Base-by-base conservation (phyloP, 1,140 invertebrate species). In the Heliothis subflexa region DNA sequence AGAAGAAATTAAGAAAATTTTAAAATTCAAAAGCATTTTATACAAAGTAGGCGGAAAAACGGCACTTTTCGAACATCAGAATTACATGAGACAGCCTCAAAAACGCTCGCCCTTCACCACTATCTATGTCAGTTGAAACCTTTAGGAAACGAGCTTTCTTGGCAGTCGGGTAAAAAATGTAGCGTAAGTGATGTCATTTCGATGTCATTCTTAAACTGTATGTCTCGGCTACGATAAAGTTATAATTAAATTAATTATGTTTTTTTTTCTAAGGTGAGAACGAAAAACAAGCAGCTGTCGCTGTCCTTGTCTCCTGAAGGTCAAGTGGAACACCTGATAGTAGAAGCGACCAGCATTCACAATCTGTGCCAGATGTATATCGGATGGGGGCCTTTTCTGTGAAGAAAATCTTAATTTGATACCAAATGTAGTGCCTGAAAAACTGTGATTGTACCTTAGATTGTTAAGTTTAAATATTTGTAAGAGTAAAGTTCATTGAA, bases 351-450 rank as follows among this genome's bases (percentile, higher is more conserved):
- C 2, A 97, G 96, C 91, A 93, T 98, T 70, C 96, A 97, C 81
- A 99, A 99, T 94, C 95, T 99, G 1, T 98, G 98, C 85, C 97
- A 97, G 93, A 99, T 99, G 99, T 99, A 98, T 89, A 96, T 98
- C 79, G 99, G 99, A 11, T 99, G 99, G 99, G 97, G 97, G 57
- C 95, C 98, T 10, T 98, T 97, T 88, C 92, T 99, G 82, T 99
- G 82, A 81, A 78, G 16, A 71, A 14, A n/a, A 28, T 28, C 33
- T 33, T 33, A 33, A 3, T 33, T 33, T 33, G 33, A 16, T 28
- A 54, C 21, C 21, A 64, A 47, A 11, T n/a, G 7, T 40, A 13
- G 16, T 64, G 40, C 40, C 40, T 57, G 18, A 57, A 47, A 18
- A 64, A 64, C 61, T 64, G 61, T 64, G 61, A 64, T 64, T 57